A percentile compares a stretch with the other conserved stretches of the same genome.
Evolutionary conservation across 2,797 vertebrate genomes (phyloP).

Genomic region (Myotis pilosus): DNA sequence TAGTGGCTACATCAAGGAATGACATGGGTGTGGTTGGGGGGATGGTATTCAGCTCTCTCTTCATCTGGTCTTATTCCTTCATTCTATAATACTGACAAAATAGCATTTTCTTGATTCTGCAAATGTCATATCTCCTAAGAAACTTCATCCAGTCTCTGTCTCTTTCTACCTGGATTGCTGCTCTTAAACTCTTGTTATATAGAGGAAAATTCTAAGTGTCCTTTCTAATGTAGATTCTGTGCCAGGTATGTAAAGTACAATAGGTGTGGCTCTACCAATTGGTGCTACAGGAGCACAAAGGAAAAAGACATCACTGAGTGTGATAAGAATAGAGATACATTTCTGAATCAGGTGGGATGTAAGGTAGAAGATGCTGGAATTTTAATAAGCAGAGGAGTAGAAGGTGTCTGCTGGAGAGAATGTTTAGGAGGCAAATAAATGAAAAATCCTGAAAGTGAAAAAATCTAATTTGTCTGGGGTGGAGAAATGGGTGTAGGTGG

Average conservation of each 20-base stretch:
- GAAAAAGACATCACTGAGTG: not conserved
- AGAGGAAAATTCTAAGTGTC: not conserved
- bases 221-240: slow-evolving; percentile 1
- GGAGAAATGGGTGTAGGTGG: not conserved
- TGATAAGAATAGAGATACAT: not conserved
- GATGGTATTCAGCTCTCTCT: not conserved
- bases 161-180: not conserved
- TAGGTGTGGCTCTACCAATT: not conserved
- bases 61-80: not conserved
- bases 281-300: not conserved
- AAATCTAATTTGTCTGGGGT: not conserved
- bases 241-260: not conserved
- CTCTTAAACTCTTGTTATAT: not conserved
- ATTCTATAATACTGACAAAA: not conserved
- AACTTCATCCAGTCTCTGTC: not conserved
- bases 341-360: not conserved
- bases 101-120: not conserved
- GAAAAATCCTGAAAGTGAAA: not conserved
- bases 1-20: not conserved
- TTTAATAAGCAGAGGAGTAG: not conserved
- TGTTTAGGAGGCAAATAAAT: not conserved
- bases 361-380: not conserved
- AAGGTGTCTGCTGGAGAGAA: not conserved
- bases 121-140: not conserved
- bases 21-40: not conserved